Evolutionary conservation across 2,113 vertebrate genomes (phyloP).

Genomic region (Diphyllodes magnificus): DNA sequence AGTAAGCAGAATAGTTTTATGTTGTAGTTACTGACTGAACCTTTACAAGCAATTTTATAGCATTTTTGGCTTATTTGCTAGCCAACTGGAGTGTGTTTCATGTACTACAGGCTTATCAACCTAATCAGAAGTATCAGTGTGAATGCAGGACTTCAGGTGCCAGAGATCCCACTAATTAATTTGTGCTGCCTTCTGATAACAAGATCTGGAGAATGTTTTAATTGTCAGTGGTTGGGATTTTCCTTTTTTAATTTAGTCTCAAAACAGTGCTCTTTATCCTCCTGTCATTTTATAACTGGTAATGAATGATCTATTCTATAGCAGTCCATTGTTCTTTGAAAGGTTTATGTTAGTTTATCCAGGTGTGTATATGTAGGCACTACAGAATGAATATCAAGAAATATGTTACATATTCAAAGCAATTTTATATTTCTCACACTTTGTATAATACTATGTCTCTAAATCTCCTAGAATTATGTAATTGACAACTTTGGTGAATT

Average conservation of each 20-base stretch:
- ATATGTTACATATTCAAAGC: neutral
- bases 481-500: neutral
- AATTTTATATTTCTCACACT: neutral
- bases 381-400: neutral
- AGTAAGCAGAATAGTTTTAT: neutral
- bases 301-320: neutral
- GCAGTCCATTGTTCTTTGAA: neutral
- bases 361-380: neutral
- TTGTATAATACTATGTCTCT: neutral
- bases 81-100: constrained; percentile 58
- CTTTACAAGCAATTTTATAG: constrained; percentile 61
- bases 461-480: neutral
- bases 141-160: neutral
- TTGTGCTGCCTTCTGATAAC: neutral
- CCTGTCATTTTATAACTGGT: neutral
- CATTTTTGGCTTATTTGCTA: constrained; percentile 55
- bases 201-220: neutral
- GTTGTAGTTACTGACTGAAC: neutral
- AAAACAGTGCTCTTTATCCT: neutral
- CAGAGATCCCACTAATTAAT: neutral
- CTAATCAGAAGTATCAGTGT: neutral
- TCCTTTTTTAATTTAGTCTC: neutral
- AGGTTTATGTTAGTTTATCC: neutral
- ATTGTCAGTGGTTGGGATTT: neutral
- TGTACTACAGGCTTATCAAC: neutral